Percentiles rank a stretch among this genome's conserved stretches.
Evolutionary conservation across 2,797 vertebrate species (phyloP).

Genomic region (Falco naumanni): DNA sequence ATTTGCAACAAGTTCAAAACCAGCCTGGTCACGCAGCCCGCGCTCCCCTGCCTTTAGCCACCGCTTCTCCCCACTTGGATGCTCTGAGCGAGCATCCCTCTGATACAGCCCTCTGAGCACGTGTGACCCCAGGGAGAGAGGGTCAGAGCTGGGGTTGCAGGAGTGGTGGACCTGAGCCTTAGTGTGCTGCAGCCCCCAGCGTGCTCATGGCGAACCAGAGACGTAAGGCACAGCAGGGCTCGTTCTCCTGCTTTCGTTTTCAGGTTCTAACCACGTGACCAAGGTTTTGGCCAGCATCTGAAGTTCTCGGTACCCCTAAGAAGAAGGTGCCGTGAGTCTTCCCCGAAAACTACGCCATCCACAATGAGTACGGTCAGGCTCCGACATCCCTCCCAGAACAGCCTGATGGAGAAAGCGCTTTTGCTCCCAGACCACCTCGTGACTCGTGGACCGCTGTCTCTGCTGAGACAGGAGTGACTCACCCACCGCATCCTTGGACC

Average conservation of each 20-base stretch:
- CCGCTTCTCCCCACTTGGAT: neutral
- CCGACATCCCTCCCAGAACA: neutral
- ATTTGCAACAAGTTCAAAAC: neutral
- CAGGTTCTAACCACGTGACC: neutral
- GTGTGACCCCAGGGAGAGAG: neutral
- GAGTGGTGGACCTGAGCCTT: rapidly evolving
- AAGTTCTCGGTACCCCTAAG: neutral
- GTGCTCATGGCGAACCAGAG: neutral
- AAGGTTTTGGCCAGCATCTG: neutral
- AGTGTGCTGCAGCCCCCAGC: neutral
- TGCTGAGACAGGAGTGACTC: rapidly evolving
- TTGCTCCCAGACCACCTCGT: neutral
- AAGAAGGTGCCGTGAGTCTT: neutral
- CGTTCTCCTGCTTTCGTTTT: neutral
- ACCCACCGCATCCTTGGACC: neutral
- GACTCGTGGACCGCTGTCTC: rapidly evolving
- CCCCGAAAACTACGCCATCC: neutral
- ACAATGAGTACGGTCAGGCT: rapidly evolving
- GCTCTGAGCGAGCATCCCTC: neutral
- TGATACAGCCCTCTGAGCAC: neutral
- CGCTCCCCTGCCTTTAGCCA: neutral
- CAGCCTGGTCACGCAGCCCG: neutral
- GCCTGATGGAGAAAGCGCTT: neutral
- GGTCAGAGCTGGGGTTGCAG: neutral
- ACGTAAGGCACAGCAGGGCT: neutral